A percentile compares a stretch with the other conserved stretches of the same genome.
Conservation (phyloP, 2,888 invertebrate species). For the Agrochola lychnidis region DNA sequence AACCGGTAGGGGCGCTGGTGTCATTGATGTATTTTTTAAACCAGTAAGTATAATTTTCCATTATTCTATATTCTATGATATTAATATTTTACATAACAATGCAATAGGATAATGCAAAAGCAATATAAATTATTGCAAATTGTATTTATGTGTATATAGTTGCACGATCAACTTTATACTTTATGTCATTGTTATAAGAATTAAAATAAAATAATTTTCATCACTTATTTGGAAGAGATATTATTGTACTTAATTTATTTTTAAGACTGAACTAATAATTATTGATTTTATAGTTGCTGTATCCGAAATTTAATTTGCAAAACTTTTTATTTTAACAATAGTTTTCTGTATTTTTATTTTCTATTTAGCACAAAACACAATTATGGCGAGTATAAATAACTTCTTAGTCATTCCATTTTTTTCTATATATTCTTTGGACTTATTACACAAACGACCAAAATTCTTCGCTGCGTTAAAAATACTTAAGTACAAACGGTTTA, state of each 20-base stretch:
- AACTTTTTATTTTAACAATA: conserved; percentile 61
- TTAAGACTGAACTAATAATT: conserved; percentile 86
- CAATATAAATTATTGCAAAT: conserved; percentile 45
- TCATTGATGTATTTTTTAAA: background rate
- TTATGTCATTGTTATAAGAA: conserved; percentile 31
- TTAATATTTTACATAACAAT: conserved; percentile 47
- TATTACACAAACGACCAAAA: conserved; percentile 46
- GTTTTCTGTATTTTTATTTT: conserved; percentile 55
- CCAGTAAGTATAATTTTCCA: background rate
- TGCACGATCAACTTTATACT: conserved; percentile 41
- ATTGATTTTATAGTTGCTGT: conserved; percentile 60
- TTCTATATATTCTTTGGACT: conserved; percentile 57
- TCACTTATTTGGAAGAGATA: conserved; percentile 63
- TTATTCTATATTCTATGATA: conserved; percentile 31
- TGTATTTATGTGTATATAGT: conserved; percentile 53
- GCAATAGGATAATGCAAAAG: conserved; percentile 58
- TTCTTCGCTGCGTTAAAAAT: background rate
- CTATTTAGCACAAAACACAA: conserved; percentile 71
- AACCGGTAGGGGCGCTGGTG: conserved; percentile 22
- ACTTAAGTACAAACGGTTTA: background rate
- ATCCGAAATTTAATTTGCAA: conserved; percentile 57
- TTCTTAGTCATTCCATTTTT: conserved; percentile 79
- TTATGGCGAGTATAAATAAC: conserved; percentile 71
- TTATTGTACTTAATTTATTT: conserved; percentile 77
- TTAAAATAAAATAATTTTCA: conserved; percentile 44